Evolutionary conservation across 2,113 vertebrate genomes (phyloP).

Genomic region (Prunella fulvescens): DNA sequence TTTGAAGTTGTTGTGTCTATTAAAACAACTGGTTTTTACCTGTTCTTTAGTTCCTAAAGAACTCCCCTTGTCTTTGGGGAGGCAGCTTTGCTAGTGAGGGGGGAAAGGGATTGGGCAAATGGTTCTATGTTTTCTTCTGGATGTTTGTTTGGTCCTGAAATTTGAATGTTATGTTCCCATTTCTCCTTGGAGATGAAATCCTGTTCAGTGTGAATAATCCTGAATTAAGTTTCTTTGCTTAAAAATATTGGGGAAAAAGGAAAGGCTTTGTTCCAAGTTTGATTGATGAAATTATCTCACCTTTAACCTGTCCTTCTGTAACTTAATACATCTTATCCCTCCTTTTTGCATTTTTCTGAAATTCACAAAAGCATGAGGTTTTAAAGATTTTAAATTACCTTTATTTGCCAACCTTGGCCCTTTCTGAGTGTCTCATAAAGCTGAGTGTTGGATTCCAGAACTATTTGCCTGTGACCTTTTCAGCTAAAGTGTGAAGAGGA

Average conservation of each 20-base stretch:
- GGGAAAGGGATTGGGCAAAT: neutral
- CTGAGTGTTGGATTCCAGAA: neutral
- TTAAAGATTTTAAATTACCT: neutral
- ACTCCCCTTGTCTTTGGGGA: neutral
- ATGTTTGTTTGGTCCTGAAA: neutral
- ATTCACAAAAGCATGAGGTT: neutral
- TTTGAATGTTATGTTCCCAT: neutral
- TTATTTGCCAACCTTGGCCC: neutral
- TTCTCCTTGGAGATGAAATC: neutral
- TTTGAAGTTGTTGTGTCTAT: neutral
- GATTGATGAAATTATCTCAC: neutral
- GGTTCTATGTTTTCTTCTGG: neutral
- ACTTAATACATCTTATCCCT: neutral
- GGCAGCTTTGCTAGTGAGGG: neutral
- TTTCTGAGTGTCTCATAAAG: neutral
- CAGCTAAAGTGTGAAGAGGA: neutral
- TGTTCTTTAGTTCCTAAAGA: neutral
- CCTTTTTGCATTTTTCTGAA: neutral
- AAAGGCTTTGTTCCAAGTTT: neutral
- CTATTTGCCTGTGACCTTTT: neutral
- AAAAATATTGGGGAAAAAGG: neutral
- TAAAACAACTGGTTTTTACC: accelerated
- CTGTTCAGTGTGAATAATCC: neutral
- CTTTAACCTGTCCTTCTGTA: neutral
- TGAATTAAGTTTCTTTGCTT: neutral